Base-by-base conservation (phyloP, 2,113 vertebrate genomes). In the Coturnix japonica region DNA sequence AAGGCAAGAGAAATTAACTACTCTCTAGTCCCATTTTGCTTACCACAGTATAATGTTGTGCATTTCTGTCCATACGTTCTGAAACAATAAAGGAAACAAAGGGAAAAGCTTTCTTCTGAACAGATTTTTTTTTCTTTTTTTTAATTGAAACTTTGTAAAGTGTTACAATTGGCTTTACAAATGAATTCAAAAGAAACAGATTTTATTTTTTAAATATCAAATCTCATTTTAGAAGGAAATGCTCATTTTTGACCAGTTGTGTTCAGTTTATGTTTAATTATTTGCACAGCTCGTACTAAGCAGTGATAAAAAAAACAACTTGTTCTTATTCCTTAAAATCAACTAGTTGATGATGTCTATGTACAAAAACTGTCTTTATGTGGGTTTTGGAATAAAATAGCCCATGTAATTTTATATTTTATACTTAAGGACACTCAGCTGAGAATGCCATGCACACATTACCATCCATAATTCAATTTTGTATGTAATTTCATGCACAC, bases 401-500 rank as follows among this genome's bases (percentile, higher is more conserved):
- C 33, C 88, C 81, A 28, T 94, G 93, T 92, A 95, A 94, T 91
- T 93, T 94, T 81, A 22, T 78, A 93, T 95, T 95, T 91, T 91
- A 93, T 66, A 80, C 84, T 94, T 91, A 91, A 85, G 64, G 49
- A 75, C 81, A 64, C 83, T 95, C 91, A 91, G 61, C 79, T 87
- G 81, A 94, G 69, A 96, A 83, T 71, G 46, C 66, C 44, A 74
- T 71, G 25, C 43, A 74, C 84, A 74, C 25, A 87, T 94, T 94
- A 89, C 83, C 67, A 67, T 71, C 70, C 44, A 59, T 96, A 96
- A 97, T 92, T 95, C 91, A 93, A 93, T 96, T 95, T 90, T 91
- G 84, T 26, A 47, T 93, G 89, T 81, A 94, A 96, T 96, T 96
- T 96, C 90, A 96, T 80, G 95, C 95, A 88, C 90, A 56, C 84